A percentile compares a stretch with the other conserved stretches of the same genome.
Evolutionary conservation across 2,113 vertebrate species (phyloP).

Genomic region (Lagopus muta): DNA sequence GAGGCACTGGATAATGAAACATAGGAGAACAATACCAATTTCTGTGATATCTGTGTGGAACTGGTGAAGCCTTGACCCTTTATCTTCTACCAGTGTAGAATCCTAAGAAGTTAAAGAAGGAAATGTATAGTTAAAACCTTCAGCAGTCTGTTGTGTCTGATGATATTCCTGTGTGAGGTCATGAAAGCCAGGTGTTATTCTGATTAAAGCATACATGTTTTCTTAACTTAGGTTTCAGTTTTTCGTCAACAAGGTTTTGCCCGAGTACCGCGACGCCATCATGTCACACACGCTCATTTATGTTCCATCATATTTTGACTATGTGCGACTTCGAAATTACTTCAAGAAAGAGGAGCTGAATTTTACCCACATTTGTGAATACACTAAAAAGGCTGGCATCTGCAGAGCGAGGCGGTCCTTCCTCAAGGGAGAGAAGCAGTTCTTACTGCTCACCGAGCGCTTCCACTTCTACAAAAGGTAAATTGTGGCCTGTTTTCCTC

Average conservation of each 20-base stretch:
- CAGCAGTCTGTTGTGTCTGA: not conserved
- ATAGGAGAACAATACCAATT: not conserved
- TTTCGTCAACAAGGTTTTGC: conserved; percentile 90
- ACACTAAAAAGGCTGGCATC: conserved; percentile 83
- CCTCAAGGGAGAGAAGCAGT: conserved; percentile 88
- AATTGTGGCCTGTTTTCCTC: not conserved
- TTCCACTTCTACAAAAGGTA: conserved; percentile 99
- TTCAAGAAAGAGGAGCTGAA: conserved; percentile 92
- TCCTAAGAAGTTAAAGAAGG: not conserved
- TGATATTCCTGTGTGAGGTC: not conserved
- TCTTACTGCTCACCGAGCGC: conserved; percentile 93
- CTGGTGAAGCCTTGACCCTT: not conserved
- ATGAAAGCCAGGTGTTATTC: not conserved
- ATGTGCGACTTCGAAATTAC: conserved; percentile 92
- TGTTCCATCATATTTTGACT: conserved; percentile 95
- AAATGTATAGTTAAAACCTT: not conserved
- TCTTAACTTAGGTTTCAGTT: conserved; percentile 86
- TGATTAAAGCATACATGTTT: not conserved
- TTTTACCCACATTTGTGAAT: conserved; percentile 90
- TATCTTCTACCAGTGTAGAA: not conserved
- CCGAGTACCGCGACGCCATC: conserved; percentile 93
- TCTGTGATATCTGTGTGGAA: not conserved
- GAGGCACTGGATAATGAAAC: not conserved
- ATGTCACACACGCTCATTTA: conserved; percentile 97
- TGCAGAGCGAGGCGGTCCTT: conserved; percentile 90